Evolutionary conservation across 30 jellyfish, hydroid and myxozoan genomes (phyloP).

Genomic region (Hydractinia symbiolongicarpus): DNA sequence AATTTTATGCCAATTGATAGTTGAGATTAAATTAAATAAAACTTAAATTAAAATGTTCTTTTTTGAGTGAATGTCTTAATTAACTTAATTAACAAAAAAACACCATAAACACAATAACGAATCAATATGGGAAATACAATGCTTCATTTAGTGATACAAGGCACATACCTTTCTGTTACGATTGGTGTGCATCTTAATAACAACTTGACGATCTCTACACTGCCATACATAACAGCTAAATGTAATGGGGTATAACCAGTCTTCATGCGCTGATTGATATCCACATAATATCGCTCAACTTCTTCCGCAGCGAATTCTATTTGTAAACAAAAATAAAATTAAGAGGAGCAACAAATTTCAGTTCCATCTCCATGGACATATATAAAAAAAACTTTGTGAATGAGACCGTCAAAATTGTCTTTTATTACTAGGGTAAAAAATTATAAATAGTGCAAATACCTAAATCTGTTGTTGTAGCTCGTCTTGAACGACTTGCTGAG

Average conservation of each 20-base stretch:
- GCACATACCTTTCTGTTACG: conserved; percentile 48
- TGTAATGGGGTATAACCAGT: conserved; percentile 62
- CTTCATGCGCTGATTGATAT: conserved; percentile 41
- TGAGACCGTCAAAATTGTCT: not conserved
- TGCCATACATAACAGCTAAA: conserved; percentile 54
- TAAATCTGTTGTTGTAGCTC: not conserved
- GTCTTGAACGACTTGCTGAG: not conserved
- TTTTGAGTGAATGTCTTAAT: no score
- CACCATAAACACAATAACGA: no score
- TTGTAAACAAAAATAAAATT: not conserved
- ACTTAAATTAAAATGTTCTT: no score
- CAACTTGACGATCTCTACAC: conserved; percentile 37
- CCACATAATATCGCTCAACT: not conserved
- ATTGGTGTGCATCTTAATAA: conserved; percentile 72
- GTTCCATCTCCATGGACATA: not conserved
- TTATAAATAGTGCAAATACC: not conserved
- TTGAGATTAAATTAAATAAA: no score
- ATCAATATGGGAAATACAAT: no score
- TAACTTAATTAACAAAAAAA: no score
- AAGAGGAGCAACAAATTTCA: no score
- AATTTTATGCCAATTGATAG: no score
- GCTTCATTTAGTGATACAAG: not conserved
- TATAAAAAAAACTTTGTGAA: not conserved
- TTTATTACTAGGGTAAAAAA: not conserved
- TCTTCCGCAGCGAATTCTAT: not conserved